These are phyloP conservation scores for Vireo griseus DNA, from an alignment of 2,797 vertebrate species.

Conservation along the genomic window DNA sequence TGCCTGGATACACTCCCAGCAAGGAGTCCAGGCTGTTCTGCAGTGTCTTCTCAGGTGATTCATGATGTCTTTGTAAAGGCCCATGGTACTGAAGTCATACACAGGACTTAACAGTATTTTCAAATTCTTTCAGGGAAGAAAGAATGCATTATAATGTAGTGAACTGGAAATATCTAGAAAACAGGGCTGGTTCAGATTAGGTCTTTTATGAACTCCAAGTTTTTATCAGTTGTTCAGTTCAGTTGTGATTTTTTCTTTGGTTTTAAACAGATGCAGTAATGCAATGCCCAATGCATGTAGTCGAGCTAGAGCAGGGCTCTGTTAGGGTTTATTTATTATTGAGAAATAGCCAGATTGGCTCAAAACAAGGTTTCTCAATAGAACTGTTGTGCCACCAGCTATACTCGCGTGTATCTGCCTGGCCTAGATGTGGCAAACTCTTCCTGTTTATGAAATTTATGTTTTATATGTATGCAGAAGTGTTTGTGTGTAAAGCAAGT, in stretches of 20 bases:
- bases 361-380: not conserved
- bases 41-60: not conserved
- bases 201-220: not conserved
- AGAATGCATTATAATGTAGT: not conserved
- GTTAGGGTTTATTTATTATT: not conserved
- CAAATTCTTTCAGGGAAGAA: not conserved
- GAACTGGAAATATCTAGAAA: not conserved
- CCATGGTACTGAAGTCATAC: not conserved
- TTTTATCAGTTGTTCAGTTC: not conserved
- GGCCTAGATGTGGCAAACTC: not conserved
- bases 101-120: not conserved
- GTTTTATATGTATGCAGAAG: too few relatives aligned
- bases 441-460: not conserved
- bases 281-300: not conserved
- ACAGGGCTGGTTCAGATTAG: not conserved
- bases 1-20: not conserved
- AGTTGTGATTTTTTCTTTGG: accelerated
- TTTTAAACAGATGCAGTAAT: not conserved
- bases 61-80: not conserved
- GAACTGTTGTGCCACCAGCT: not conserved
- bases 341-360: not conserved
- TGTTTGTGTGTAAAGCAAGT: not conserved
- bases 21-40: not conserved
- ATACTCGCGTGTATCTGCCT: not conserved
- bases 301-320: not conserved